Evolutionary conservation across 2,797 vertebrate species (phyloP).

Genomic region (Hypotaenidia okinawae): DNA sequence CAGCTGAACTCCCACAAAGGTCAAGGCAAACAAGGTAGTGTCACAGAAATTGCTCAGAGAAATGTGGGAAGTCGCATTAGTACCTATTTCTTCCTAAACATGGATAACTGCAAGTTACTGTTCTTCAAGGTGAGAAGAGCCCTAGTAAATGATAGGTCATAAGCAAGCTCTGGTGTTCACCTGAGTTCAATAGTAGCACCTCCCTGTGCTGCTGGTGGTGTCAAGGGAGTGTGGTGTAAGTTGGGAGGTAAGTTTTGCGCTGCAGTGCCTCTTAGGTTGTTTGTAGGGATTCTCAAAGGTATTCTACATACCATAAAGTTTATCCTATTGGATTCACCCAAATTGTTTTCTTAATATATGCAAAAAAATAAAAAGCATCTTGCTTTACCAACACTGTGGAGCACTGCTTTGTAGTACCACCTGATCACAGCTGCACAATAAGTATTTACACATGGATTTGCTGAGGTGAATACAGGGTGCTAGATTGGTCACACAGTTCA

Average conservation of each 20-base stretch:
- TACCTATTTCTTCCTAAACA: background rate
- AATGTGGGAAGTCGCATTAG: background rate
- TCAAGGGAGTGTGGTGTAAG: background rate
- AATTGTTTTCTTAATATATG: background rate
- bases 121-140: background rate
- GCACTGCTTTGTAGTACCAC: background rate
- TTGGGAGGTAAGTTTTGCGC: background rate
- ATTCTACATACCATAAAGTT: background rate
- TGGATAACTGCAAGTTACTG: background rate
- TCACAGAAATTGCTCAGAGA: background rate
- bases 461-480: background rate
- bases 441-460: background rate
- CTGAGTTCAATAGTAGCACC: background rate
- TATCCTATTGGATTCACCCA: background rate
- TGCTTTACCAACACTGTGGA: background rate
- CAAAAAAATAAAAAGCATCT: background rate
- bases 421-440: background rate
- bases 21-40: background rate
- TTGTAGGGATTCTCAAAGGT: background rate
- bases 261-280: background rate
- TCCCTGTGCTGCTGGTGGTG: background rate
- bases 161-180: background rate
- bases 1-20: background rate
- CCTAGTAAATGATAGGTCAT: background rate
- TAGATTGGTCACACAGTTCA: background rate